Evolutionary conservation across 2,113 vertebrate species (phyloP).

Genomic region (Cyanoderma ruficeps): DNA sequence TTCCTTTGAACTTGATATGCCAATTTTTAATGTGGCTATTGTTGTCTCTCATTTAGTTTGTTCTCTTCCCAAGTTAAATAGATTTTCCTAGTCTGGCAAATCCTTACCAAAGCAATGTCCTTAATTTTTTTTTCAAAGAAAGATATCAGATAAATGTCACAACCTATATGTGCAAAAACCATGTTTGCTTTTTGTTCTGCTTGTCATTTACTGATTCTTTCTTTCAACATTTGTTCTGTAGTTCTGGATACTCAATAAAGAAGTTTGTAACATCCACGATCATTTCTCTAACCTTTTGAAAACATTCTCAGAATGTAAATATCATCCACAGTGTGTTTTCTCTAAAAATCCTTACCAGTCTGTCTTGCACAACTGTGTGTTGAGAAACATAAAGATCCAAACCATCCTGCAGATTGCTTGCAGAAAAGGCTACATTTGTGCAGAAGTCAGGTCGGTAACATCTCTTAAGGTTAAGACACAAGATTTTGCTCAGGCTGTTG

Average conservation of each 20-base stretch:
- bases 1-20: neutral
- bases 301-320: neutral
- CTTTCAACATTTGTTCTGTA: constrained; percentile 46
- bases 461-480: neutral
- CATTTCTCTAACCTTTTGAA: neutral
- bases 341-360: neutral
- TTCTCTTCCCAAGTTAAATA: neutral
- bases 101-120: neutral
- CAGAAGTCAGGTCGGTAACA: neutral
- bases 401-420: neutral
- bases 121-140: constrained; percentile 23
- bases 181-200: constrained; percentile 6
- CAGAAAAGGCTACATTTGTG: neutral
- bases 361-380: neutral
- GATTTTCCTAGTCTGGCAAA: constrained; percentile 4
- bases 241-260: neutral
- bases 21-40: neutral
- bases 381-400: neutral
- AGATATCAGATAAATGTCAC: constrained; percentile 38
- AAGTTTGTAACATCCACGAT: neutral
- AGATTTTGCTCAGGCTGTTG: neutral
- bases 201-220: constrained; percentile 49
- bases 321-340: neutral
- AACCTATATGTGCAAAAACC: constrained; percentile 11
- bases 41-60: neutral